A percentile compares a stretch with the other conserved stretches of the same genome.
These are phyloP conservation scores for Pomacea canaliculata DNA, from an alignment of 2,888 invertebrate genomes.

Conservation along the genomic window DNA sequence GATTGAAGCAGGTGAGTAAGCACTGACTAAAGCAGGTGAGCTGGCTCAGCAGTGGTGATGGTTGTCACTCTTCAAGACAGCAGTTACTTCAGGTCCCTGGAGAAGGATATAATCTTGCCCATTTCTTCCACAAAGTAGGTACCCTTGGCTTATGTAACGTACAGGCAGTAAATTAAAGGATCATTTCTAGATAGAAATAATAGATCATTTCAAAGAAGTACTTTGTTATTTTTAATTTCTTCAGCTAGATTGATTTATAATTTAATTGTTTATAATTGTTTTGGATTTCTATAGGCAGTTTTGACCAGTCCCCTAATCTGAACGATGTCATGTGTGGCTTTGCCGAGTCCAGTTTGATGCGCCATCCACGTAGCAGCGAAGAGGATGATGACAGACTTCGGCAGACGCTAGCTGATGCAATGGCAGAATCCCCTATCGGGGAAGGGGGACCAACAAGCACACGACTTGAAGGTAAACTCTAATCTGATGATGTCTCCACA, in stretches of 20 bases:
- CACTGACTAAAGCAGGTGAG: constrained; percentile 61
- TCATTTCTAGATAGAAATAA: too few relatives aligned
- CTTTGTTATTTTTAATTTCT: too few relatives aligned
- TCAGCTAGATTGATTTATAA: too few relatives aligned
- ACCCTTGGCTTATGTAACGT: too few relatives aligned
- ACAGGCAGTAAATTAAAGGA: too few relatives aligned
- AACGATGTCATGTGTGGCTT: constrained; percentile 77
- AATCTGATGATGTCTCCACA: background rate
- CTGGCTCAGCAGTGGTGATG: background rate
- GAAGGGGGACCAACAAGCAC: constrained; percentile 54
- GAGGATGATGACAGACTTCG: constrained; percentile 81
- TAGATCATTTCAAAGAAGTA: too few relatives aligned
- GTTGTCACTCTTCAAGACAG: too few relatives aligned
- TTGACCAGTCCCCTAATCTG: constrained; percentile 88
- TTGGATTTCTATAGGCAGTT: constrained; percentile 77
- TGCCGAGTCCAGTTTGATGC: constrained; percentile 63
- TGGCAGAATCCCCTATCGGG: constrained; percentile 83
- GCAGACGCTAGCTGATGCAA: constrained; percentile 93
- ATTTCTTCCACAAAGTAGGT: too few relatives aligned
- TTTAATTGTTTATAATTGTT: background rate
- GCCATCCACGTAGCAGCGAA: constrained; percentile 58
- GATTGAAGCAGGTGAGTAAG: constrained; percentile 62
- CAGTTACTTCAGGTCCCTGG: too few relatives aligned
- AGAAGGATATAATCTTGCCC: too few relatives aligned
- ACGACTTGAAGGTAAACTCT: constrained; percentile 20